Evolutionary conservation across 2,113 vertebrate genomes (phyloP), one percentile per base, ranked within the genome.

Genomic region (Poeciliopsis turrubarensis): DNA sequence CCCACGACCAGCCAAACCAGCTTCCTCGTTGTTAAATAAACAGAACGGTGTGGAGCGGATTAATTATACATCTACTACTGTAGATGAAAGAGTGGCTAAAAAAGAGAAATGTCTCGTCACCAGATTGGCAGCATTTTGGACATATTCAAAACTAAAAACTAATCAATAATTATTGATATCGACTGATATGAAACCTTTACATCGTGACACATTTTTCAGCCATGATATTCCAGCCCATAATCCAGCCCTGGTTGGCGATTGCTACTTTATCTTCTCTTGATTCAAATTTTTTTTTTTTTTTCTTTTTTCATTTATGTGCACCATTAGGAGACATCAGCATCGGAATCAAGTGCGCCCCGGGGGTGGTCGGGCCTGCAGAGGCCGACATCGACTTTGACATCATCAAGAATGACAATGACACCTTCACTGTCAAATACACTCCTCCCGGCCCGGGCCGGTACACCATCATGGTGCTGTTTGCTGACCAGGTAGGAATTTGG

Each of bases 371-470:
- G 2, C 97, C 97, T 0, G 89, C 94, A 0, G 97, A 99, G 90
- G 96, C 96, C 0, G 97, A 99, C 95, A 97, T 98, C 0, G 97
- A 99, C 86, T 99, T 98, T 1, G 97, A 99, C 93, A 98, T 99
- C 87, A 99, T 98, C 88, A 97, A 97, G 93, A 99, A 99, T 1
- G 97, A 98, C 93, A 99, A 99, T 0, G 97, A 99, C 90, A 99
- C 97, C 73, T 99, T 99, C 93, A 99, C 97, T 0, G 97, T 99
- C 85, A 98, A 98, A 87, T 99, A 99, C 94, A 97, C 94, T 0
- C 96, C 97, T 0, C 97, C 96, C 0, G 96, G 94, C 0, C 87
- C 96, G 0, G 97, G 97, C 41, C 94, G 90, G 65, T 98, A 98
- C 81, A 98, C 97, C 88, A 96, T 98, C 92, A 98, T 98, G 97